Conservation (phyloP, 2,113 vertebrate species). For the Numenius arquata region DNA sequence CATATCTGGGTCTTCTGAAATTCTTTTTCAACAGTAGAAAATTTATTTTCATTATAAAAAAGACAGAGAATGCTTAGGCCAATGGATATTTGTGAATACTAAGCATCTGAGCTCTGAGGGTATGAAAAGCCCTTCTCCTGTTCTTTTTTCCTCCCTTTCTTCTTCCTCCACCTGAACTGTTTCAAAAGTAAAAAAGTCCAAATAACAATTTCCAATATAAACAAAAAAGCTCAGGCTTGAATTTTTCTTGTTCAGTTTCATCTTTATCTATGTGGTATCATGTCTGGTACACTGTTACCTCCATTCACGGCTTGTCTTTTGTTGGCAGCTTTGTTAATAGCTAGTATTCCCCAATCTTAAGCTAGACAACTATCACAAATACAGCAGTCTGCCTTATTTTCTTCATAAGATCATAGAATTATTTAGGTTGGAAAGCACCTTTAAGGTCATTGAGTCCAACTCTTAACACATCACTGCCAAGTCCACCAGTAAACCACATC, state of each 20-base stretch:
- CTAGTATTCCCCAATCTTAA: not conserved
- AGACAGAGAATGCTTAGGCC: not conserved
- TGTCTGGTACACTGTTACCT: not conserved
- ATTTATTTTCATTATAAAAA: not conserved
- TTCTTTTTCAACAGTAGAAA: not conserved
- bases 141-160: not conserved
- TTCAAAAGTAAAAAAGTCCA: not conserved
- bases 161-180: not conserved
- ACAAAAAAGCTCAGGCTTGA: not conserved
- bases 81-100: not conserved
- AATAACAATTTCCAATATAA: not conserved
- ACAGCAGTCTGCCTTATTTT: not conserved
- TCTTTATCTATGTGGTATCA: not conserved
- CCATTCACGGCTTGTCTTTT: not conserved
- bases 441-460: not conserved
- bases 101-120: not conserved
- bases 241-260: not conserved
- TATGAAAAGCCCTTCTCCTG: not conserved
- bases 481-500: not conserved
- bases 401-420: not conserved
- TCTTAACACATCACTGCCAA: not conserved
- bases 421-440: not conserved
- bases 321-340: not conserved
- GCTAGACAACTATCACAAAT: not conserved
- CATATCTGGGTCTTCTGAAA: not conserved